These are phyloP conservation scores for Dufourea novaeangliae DNA, from an alignment of 1,140 invertebrate genomes.

Conservation along the genomic window DNA sequence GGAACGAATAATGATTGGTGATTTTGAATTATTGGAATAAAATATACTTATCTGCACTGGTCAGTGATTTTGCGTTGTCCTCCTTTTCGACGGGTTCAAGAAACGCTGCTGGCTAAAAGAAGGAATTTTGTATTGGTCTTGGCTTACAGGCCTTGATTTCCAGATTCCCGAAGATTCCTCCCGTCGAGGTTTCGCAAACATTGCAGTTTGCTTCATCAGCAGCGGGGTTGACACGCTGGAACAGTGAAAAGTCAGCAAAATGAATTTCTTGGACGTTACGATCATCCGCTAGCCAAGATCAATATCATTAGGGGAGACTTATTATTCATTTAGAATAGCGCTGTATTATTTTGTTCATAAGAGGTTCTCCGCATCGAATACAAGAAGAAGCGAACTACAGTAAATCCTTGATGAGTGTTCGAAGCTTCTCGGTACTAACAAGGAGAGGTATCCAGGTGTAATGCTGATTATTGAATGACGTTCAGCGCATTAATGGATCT, in stretches of 20 bases:
- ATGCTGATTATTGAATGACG: too few relatives aligned
- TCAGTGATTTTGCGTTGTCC: not conserved
- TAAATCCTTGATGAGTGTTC: too few relatives aligned
- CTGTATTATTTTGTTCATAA: not conserved
- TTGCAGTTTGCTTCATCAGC: slow-evolving; percentile 33
- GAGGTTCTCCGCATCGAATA: too few relatives aligned
- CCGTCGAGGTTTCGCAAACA: slow-evolving; percentile 30
- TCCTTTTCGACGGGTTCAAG: not conserved
- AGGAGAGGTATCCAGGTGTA: too few relatives aligned
- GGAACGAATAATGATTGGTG: too few relatives aligned
- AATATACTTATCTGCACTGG: too few relatives aligned
- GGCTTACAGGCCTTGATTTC: not conserved
- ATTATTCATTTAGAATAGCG: not conserved
- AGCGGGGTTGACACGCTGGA: slow-evolving; percentile 12
- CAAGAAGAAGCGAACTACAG: too few relatives aligned
- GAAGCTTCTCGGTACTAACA: too few relatives aligned
- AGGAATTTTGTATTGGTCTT: slow-evolving; percentile 16
- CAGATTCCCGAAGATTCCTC: not conserved
- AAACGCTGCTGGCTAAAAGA: not conserved
- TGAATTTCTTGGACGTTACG: not conserved
- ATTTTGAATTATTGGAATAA: not conserved
- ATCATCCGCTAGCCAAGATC: slow-evolving; percentile 12
- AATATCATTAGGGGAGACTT: slow-evolving; percentile 13
- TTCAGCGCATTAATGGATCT: too few relatives aligned
- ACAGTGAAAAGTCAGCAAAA: slow-evolving; percentile 24